These are phyloP conservation scores for Antigone vipio DNA, from an alignment of 2,113 vertebrate genomes.

Conservation along the genomic window DNA sequence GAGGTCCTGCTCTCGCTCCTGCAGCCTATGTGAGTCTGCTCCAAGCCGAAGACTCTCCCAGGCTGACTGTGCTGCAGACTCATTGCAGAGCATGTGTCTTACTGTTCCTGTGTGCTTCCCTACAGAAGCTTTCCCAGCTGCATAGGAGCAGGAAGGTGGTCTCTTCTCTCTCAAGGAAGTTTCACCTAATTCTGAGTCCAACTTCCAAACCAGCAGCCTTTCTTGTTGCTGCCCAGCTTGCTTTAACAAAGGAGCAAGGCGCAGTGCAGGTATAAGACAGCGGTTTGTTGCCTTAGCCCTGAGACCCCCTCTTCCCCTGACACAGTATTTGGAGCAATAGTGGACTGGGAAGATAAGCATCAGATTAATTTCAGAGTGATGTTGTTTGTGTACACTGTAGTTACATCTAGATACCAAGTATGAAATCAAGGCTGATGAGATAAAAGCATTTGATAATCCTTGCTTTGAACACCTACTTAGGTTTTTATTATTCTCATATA, in stretches of 20 bases:
- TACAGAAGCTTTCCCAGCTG: neutral
- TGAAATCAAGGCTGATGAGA: neutral
- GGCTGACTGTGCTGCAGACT: neutral
- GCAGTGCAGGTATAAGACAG: neutral
- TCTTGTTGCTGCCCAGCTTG: neutral
- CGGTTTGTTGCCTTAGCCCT: neutral
- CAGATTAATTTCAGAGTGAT: neutral
- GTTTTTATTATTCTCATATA: neutral
- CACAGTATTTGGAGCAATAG: neutral
- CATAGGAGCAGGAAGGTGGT: neutral
- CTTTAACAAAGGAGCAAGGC: neutral
- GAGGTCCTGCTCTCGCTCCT: neutral
- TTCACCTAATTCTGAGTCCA: neutral
- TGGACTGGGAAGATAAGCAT: neutral
- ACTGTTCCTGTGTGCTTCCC: neutral
- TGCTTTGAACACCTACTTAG: neutral
- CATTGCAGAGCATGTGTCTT: neutral
- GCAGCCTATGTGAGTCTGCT: neutral
- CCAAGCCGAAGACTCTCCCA: fast-evolving
- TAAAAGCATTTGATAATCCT: neutral
- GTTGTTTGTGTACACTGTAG: neutral
- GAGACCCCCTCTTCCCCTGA: neutral
- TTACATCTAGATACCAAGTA: neutral
- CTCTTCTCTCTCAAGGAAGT: neutral
- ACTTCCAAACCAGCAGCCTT: neutral